Percentiles rank a stretch among this genome's conserved stretches.
Conservation (phyloP, 2,113 vertebrate species). For the Morone saxatilis region DNA sequence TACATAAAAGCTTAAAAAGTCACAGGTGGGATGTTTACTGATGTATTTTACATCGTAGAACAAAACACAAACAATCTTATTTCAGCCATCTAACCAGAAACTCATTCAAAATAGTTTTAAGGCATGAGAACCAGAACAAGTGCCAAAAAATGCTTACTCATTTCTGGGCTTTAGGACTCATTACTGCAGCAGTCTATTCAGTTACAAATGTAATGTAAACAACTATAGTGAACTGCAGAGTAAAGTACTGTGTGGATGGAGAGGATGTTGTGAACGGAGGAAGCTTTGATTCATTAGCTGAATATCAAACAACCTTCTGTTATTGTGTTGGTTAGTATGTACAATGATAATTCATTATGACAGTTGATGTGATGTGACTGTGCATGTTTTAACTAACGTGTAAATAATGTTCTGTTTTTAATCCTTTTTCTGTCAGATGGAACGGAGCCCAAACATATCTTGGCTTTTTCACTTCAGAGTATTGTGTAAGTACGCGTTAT, state of each 20-base stretch:
- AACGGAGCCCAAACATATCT: conserved; percentile 97
- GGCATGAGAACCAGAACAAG: no score
- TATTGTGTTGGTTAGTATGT: neutral
- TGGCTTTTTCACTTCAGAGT: conserved; percentile 97
- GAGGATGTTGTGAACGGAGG: neutral
- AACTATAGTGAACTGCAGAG: no score
- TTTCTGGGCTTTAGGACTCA: no score
- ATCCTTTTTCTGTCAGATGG: conserved; percentile 88
- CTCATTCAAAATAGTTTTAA: no score
- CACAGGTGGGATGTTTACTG: no score
- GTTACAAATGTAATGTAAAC: neutral
- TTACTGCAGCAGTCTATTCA: neutral
- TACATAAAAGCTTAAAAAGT: no score
- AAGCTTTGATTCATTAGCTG: neutral
- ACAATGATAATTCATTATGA: neutral
- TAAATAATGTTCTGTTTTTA: neutral
- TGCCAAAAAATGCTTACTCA: no score
- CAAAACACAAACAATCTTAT: no score
- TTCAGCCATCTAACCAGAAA: no score
- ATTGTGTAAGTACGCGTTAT: conserved; percentile 88
- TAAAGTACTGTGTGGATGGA: no score
- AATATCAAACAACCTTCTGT: neutral
- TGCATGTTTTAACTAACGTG: neutral
- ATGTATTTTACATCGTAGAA: no score
- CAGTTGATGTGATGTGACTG: neutral